phyloP scores from a whole-genome alignment of 2,888 invertebrate genomes.

The Caenorhabditis angaria region DNA sequence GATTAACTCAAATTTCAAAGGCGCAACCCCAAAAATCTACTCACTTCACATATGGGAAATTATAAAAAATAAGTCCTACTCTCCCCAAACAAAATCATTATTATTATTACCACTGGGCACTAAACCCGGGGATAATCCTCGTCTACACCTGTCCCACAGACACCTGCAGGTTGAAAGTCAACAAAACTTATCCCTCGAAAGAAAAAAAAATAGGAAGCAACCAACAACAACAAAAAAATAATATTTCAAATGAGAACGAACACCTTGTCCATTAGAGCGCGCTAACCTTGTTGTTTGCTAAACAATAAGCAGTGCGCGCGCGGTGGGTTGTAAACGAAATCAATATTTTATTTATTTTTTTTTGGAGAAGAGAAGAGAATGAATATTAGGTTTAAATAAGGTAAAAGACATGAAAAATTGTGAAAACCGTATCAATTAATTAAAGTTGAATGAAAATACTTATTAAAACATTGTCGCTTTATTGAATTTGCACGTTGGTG shows the following conservation, averaged over 20 bases:
- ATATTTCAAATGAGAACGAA: neutral
- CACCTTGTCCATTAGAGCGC: neutral
- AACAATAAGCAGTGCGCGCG: neutral
- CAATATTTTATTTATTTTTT: conserved; percentile 1
- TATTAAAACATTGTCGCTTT: conserved; percentile 13
- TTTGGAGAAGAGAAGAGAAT: neutral
- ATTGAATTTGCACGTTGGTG: conserved; percentile 35
- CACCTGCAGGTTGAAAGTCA: too few species aligned
- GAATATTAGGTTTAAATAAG: neutral
- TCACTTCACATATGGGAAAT: too few species aligned
- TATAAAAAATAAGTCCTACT: too few species aligned
- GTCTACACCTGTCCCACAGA: too few species aligned
- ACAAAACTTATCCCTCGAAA: too few species aligned
- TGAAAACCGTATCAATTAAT: neutral
- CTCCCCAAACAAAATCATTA: too few species aligned
- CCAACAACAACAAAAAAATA: neutral
- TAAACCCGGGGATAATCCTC: too few species aligned
- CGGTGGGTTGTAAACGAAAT: neutral
- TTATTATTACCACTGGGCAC: too few species aligned
- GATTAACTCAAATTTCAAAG: too few species aligned
- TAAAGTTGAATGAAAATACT: neutral
- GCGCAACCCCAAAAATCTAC: too few species aligned
- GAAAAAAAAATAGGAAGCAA: too few species aligned
- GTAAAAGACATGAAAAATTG: neutral
- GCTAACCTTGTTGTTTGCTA: neutral